A percentile compares a stretch with the other conserved stretches of the same genome.
Conservation (phyloP, 2,797 vertebrate species). For the Parambassis ranga region DNA sequence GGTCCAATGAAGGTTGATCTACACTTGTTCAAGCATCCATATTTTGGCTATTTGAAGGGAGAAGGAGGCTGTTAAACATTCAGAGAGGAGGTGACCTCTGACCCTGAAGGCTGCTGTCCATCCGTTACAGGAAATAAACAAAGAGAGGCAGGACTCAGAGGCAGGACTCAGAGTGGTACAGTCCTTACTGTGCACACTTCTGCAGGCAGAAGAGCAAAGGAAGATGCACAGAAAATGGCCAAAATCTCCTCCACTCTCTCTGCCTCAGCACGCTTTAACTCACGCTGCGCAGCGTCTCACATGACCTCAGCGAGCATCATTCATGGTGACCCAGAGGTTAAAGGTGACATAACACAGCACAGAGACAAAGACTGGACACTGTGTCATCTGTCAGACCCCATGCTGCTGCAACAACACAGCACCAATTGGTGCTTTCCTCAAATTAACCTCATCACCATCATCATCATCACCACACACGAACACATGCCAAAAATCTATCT, state of each 20-base stretch:
- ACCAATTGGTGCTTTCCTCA: slow-evolving; percentile 24
- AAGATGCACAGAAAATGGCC: background rate
- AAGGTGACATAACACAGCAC: slow-evolving; percentile 62
- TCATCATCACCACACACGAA: background rate
- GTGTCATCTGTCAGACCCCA: slow-evolving; percentile 58
- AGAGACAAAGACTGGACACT: slow-evolving; percentile 48
- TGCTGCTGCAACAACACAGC: slow-evolving; percentile 17
- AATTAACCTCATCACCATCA: slow-evolving; percentile 21
- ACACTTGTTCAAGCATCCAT: slow-evolving; percentile 75
- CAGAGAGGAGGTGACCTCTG: slow-evolving; percentile 67
- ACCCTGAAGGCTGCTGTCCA: slow-evolving; percentile 58
- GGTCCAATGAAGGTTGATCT: slow-evolving; percentile 58
- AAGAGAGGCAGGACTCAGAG: slow-evolving; percentile 17
- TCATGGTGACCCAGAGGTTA: slow-evolving; percentile 41
- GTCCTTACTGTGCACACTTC: background rate
- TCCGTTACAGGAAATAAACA: slow-evolving; percentile 65
- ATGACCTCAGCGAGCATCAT: slow-evolving; percentile 13
- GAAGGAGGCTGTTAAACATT: slow-evolving; percentile 74
- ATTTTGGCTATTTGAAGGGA: slow-evolving; percentile 69
- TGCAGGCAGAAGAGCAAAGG: background rate
- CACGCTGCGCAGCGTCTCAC: too few species aligned
- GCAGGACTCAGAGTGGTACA: background rate
- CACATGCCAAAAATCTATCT: background rate
- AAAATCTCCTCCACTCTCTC: too few species aligned
- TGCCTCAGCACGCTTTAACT: too few species aligned